phyloP scores from a whole-genome alignment of 2,888 invertebrate species.

The Ypsolopha scabrella region DNA sequence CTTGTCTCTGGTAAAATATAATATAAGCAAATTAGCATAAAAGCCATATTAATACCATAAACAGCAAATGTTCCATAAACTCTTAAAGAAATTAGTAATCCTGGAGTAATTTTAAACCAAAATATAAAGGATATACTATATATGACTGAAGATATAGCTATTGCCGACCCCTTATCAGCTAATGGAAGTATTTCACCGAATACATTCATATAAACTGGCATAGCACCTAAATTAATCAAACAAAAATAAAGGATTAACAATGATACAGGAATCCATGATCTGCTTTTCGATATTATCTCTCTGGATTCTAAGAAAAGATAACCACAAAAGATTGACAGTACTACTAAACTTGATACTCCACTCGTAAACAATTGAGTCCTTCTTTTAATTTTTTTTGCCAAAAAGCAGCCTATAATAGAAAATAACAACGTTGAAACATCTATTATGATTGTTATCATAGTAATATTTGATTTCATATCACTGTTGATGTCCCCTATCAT shows the following conservation, averaged over 20 bases:
- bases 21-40: slow-evolving; percentile 15
- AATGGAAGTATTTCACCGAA: slow-evolving; percentile 45
- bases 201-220: slow-evolving; percentile 37
- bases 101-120: neutral
- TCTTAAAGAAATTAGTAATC: neutral
- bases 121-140: slow-evolving; percentile 16
- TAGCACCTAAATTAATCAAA: slow-evolving; percentile 38
- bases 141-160: slow-evolving; percentile 22
- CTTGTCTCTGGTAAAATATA: slow-evolving; percentile 26
- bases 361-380: slow-evolving; percentile 32
- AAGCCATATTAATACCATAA: slow-evolving; percentile 12
- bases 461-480: slow-evolving; percentile 8
- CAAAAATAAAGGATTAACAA: slow-evolving; percentile 33
- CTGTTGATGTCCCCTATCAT: slow-evolving; percentile 16
- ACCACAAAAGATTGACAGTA: slow-evolving; percentile 22
- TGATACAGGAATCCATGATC: slow-evolving; percentile 24
- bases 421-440: slow-evolving; percentile 34
- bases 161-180: slow-evolving; percentile 32
- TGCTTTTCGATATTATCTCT: slow-evolving; percentile 19
- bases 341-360: slow-evolving; percentile 25
- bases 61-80: slow-evolving; percentile 1
- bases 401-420: slow-evolving; percentile 25
- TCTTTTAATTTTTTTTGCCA: slow-evolving; percentile 33
- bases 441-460: slow-evolving; percentile 23
- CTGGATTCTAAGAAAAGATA: slow-evolving; percentile 26